Conservation (phyloP, 2,113 vertebrate species). For the Oreotrochilus melanogaster region DNA sequence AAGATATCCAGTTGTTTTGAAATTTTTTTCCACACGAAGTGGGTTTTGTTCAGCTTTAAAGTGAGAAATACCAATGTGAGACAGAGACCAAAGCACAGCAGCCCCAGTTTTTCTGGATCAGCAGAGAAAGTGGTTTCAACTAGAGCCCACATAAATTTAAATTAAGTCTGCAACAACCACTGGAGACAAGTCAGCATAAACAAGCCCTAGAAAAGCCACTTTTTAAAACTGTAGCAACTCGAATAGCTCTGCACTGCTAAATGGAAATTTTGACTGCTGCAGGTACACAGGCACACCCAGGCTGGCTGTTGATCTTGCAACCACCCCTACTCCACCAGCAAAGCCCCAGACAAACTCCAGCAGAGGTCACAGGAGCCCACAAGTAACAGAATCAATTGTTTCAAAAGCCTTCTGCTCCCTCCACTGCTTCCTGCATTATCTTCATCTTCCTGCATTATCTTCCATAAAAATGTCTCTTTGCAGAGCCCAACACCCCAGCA, state of each 20-base stretch:
- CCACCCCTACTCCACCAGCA: fast-evolving
- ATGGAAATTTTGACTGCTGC: not conserved
- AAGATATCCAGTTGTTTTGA: not conserved
- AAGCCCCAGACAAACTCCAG: not conserved
- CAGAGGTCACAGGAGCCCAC: not conserved
- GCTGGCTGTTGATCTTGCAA: not conserved
- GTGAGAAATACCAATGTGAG: not conserved
- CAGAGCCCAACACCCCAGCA: not conserved
- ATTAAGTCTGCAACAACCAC: not conserved
- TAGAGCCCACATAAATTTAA: not conserved
- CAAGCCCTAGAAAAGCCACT: not conserved
- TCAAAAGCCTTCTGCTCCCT: not conserved
- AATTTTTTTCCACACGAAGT: not conserved
- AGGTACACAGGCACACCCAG: not conserved
- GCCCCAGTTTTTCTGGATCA: not conserved
- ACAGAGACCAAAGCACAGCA: not conserved
- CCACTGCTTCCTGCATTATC: not conserved
- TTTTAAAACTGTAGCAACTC: not conserved
- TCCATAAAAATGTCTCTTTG: not conserved
- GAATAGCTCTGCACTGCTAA: not conserved
- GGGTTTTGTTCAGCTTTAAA: not conserved
- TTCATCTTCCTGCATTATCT: not conserved
- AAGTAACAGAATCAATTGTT: not conserved
- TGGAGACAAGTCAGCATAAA: not conserved
- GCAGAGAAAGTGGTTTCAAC: not conserved